Evolutionary conservation across 2,797 vertebrate species (phyloP), one percentile per base, ranked within the genome.

Genomic region (Ataeniobius toweri): DNA sequence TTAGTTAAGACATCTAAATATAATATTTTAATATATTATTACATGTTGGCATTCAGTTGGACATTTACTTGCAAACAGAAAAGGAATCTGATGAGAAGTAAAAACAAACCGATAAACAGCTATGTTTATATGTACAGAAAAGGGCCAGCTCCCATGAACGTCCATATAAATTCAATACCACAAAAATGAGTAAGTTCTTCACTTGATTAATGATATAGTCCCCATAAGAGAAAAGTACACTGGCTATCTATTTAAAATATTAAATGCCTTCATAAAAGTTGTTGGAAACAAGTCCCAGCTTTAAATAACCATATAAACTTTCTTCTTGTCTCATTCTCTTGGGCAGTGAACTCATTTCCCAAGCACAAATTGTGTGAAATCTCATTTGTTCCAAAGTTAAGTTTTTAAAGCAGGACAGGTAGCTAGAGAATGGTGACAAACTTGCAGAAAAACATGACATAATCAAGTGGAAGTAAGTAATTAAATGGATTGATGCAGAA

Each of bases 391-490:
- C 20, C 56, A 67, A 80, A 88, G 69, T 53, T 63, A 80, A 83
- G 58, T 71, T 87, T 81, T 85, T 71, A 88, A 90, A 80, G 65
- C 67, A 76, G 72, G 74, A 77, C 48, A 77, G 67, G 70, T 73
- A 77, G 74, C 50, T 56, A 36, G 61, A 83, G 73, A 82, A 46
- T 36, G 76, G 58, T 74, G 31, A 75, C 81, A 80, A 83, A 67
- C 55, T 18, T 26, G 53, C 18, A 5, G 69, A 59, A 86, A 83
- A 73, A 81, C 70, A 82, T 39, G 71, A 71, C 44, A 82, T 84
- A 73, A 84, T 79, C 81, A 79, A 82, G 79, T 61, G 73, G 80
- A 58, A 61, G n/a, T 0, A 80, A 78, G 78, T 88, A 88, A 90
- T 89, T 87, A 83, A 81, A 77, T 72, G 80, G 72, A 78, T 74